phyloP scores from a whole-genome alignment of 2,113 vertebrate species.

The Eulemur macaco region DNA sequence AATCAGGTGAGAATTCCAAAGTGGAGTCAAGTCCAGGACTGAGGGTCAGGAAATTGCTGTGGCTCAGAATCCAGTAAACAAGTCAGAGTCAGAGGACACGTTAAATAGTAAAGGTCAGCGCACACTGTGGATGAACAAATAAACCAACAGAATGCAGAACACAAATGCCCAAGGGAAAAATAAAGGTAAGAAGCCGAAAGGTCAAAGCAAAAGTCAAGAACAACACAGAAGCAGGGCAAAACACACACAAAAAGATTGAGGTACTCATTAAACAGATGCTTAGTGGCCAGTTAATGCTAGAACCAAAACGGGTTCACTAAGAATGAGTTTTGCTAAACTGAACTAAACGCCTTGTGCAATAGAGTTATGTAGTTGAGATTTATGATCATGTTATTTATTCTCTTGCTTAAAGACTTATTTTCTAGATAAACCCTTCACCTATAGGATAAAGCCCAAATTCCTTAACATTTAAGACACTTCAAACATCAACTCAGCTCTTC shows the following conservation, averaged over 20 bases:
- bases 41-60: not conserved
- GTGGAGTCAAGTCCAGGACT: not conserved
- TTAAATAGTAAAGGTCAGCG: constrained; percentile 23
- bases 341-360: not conserved
- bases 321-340: not conserved
- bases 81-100: not conserved
- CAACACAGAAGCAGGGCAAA: not conserved
- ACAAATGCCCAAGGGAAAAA: not conserved
- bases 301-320: not conserved
- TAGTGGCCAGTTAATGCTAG: not conserved
- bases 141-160: not conserved
- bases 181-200: not conserved
- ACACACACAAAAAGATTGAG: not conserved
- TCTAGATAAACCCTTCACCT: not conserved
- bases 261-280: not conserved
- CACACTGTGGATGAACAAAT: not conserved
- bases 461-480: not conserved
- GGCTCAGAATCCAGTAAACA: not conserved
- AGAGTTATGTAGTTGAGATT: not conserved
- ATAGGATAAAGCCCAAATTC: not conserved
- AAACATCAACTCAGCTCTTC: not conserved
- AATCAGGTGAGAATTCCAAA: not conserved
- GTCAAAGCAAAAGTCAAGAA: not conserved
- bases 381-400: not conserved
- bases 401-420: not conserved